phyloP scores from a whole-genome alignment of 2,797 vertebrate species.

The Artibeus jamaicensis region DNA sequence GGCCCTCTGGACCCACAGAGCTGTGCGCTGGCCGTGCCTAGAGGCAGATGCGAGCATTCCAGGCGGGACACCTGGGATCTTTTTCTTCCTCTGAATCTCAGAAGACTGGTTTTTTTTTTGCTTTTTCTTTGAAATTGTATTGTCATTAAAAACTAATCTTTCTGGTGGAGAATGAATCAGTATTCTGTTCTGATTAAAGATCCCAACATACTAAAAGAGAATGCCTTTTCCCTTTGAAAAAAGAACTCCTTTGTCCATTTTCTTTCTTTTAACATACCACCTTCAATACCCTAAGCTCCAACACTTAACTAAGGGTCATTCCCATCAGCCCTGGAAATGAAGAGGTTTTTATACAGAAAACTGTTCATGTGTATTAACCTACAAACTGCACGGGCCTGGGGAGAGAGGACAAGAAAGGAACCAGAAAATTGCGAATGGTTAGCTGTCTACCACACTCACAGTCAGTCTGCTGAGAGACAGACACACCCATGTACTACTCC shows the following conservation, averaged over 20 bases:
- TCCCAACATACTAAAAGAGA: not conserved
- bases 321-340: not conserved
- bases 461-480: not conserved
- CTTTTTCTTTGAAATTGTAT: not conserved
- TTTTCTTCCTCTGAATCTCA: not conserved
- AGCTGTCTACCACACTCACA: not conserved
- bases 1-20: not conserved
- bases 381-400: too few species aligned
- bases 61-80: not conserved
- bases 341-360: not conserved
- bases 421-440: not conserved
- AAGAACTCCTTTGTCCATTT: not conserved
- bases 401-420: not conserved
- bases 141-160: not conserved
- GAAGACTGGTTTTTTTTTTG: not conserved
- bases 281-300: not conserved
- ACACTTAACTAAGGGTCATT: not conserved
- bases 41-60: not conserved
- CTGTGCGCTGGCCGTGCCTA: not conserved
- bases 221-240: not conserved
- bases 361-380: not conserved
- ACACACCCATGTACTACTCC: not conserved
- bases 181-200: slow-evolving; percentile 37
- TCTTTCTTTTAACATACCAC: not conserved
- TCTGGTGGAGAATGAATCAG: not conserved